These are phyloP conservation scores for Micropterix aruncella DNA, from an alignment of 2,888 invertebrate genomes.

Conservation along the genomic window DNA sequence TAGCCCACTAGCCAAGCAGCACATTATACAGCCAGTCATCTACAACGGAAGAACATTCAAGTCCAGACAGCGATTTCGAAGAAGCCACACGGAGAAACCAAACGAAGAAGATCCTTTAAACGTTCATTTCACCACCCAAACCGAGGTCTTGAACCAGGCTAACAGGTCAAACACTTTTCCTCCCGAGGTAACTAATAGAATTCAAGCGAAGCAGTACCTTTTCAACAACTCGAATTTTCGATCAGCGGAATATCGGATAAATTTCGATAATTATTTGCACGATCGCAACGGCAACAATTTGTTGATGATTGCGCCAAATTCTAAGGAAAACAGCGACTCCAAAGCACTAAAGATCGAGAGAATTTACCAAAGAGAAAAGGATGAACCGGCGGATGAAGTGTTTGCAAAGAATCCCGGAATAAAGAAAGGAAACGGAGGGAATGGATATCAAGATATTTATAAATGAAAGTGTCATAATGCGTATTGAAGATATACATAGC, in stretches of 20 bases:
- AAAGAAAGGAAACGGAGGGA: no score
- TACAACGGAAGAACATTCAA: constrained; percentile 14
- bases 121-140: constrained; percentile 6
- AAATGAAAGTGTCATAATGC: no score
- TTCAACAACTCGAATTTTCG: constrained; percentile 5
- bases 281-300: constrained; percentile 52
- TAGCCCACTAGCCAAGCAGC: constrained; percentile 18
- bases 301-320: constrained; percentile 49
- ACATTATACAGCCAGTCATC: constrained; percentile 22
- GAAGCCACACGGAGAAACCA: constrained; percentile 16
- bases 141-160: constrained; percentile 17
- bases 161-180: constrained; percentile 16
- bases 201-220: constrained; percentile 1
- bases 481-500: no score
- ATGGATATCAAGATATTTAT: no score
- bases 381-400: no score
- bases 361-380: no score
- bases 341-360: not conserved
- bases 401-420: no score
- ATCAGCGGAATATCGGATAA: not conserved
- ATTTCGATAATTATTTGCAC: constrained; percentile 27
- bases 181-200: constrained; percentile 17
- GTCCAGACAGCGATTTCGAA: constrained; percentile 20
- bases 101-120: constrained; percentile 15
- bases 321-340: constrained; percentile 10